Conservation (phyloP, 2,797 vertebrate genomes). For the Macrochelys suwanniensis region DNA sequence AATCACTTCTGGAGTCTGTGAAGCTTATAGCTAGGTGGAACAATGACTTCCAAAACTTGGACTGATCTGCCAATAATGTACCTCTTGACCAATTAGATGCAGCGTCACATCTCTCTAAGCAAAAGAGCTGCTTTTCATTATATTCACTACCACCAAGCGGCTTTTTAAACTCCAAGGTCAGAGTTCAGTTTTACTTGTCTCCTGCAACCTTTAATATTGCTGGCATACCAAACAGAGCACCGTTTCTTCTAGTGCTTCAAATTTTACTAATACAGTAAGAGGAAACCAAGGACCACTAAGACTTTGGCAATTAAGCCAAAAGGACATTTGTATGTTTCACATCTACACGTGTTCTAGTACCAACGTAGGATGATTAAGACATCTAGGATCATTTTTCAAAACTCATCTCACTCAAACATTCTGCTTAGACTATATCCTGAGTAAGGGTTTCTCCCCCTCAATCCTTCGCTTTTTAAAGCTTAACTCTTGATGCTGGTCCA, state of each 20-base stretch:
- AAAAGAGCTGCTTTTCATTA: background rate
- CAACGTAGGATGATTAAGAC: background rate
- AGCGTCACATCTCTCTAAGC: background rate
- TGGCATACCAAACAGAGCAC: background rate
- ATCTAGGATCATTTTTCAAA: background rate
- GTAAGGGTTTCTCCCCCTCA: background rate
- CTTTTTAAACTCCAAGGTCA: background rate
- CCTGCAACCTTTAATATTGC: background rate
- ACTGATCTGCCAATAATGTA: background rate
- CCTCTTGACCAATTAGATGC: background rate
- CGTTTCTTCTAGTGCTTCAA: background rate
- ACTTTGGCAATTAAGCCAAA: background rate
- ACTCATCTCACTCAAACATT: background rate
- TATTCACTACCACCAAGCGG: background rate
- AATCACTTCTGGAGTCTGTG: background rate
- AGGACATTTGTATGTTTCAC: background rate
- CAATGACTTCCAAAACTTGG: background rate
- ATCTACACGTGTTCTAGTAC: background rate
- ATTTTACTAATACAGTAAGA: background rate
- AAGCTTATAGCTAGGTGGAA: no score
- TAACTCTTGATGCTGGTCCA: background rate
- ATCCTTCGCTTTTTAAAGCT: background rate
- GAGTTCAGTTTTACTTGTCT: background rate
- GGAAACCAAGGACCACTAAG: background rate
- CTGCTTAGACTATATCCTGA: background rate